phyloP scores from a whole-genome alignment of 23 tunicate genomes.

The Corella eumyota region DNA sequence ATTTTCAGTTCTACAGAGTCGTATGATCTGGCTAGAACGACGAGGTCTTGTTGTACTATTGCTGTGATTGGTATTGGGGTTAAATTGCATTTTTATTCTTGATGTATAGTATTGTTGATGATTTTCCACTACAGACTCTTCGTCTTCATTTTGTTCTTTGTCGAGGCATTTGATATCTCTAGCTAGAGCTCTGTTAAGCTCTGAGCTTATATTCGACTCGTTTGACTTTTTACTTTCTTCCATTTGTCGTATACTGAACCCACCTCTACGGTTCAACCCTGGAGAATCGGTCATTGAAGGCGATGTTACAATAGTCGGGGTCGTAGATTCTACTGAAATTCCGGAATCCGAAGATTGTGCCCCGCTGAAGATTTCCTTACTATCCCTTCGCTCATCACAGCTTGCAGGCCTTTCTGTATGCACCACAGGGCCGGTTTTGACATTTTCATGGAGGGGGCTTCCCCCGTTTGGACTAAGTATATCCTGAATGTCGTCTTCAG shows the following conservation, averaged over 20 bases:
- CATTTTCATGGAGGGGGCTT: too few relatives aligned
- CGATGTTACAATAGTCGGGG: too few relatives aligned
- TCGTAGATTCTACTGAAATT: slow-evolving; percentile 6
- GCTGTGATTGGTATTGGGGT: slow-evolving; percentile 8
- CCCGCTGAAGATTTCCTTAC: too few relatives aligned
- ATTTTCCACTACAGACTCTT: too few relatives aligned
- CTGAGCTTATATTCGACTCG: too few relatives aligned
- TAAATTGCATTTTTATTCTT: too few relatives aligned
- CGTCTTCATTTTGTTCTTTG: too few relatives aligned
- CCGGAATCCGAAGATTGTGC: slow-evolving; percentile 30
- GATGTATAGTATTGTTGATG: too few relatives aligned
- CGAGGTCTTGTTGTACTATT: neutral
- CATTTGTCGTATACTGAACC: slow-evolving; percentile 12
- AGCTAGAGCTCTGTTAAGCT: neutral
- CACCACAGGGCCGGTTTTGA: too few relatives aligned
- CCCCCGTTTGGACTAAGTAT: slow-evolving; percentile 12
- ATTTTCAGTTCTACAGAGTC: neutral
- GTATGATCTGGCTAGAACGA: slow-evolving; percentile 11
- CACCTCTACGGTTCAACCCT: slow-evolving; percentile 10
- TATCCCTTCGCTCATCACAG: too few relatives aligned
- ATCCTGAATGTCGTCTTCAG: slow-evolving; percentile 55
- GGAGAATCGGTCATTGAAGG: neutral
- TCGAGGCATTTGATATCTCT: neutral
- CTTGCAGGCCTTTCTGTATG: too few relatives aligned
- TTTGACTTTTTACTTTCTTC: too few relatives aligned